Evolutionary conservation across 1,140 invertebrate genomes (phyloP), one percentile per base, ranked within the genome.

Genomic region (Araneus ventricosus): DNA sequence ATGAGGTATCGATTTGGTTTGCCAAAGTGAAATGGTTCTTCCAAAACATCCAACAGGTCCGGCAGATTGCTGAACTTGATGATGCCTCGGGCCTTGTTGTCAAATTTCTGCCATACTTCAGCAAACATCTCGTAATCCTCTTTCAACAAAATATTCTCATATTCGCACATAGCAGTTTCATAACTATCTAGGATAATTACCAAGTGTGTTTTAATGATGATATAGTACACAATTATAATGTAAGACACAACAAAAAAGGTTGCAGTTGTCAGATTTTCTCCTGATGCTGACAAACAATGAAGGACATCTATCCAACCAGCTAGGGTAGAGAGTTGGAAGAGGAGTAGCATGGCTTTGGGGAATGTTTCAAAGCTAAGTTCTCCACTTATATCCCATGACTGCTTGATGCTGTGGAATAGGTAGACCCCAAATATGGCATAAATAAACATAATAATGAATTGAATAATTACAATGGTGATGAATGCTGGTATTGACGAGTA

Each of bases 71-170:
- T 97, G 96, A 99, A 99, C 82, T 97, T 97, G 94, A 99, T 99
- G 96, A 99, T 99, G 95, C 99, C 98, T 5, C 98, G 99, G 84
- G 99, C 99, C 95, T 99, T 98, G 0, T 98, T 98, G 96, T 99
- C 99, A 96, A 99, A 99, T 95, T 99, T 97, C 95, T 99, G 98
- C 99, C 99, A 99, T 94, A 99, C 99, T 96, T 99, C 99, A 95
- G 99, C 99, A 96, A 99, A 99, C 98, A 99, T 99, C 95, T 99
- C 99, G 96, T 99, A 99, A 95, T 99, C 99, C 96, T 99, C 99
- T 95, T 99, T 98, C 57, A 99, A 99, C 75, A 99, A 96, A 95
- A 99, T 99, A 96, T 99, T 98, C 95, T 99, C 99, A 80, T 99
- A 82, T 95, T 99, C 99, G 96, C 99, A 98, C 80, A 98, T 99